A percentile compares a stretch with the other conserved stretches of the same genome.
Evolutionary conservation across 1,140 invertebrate species (phyloP).

Genomic region (Zaprionus capensis): DNA sequence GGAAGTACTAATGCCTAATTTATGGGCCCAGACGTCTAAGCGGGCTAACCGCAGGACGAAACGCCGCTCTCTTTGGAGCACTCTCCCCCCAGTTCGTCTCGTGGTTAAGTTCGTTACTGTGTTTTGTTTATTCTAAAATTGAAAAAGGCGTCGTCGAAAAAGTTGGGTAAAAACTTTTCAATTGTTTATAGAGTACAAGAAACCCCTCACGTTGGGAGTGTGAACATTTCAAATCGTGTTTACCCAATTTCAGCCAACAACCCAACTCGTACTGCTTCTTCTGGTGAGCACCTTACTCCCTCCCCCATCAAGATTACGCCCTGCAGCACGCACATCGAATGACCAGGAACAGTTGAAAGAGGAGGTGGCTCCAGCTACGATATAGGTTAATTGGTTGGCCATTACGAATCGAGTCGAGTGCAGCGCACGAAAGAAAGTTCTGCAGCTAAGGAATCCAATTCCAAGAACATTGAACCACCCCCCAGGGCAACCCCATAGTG

Average conservation of each 20-base stretch:
- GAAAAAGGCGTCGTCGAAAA: constrained; percentile 64
- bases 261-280: constrained; percentile 11
- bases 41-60: constrained; percentile 53
- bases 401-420: constrained; percentile 39
- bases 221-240: constrained; percentile 51
- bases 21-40: constrained; percentile 57
- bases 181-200: constrained; percentile 76
- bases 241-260: constrained; percentile 58
- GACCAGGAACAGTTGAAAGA: constrained; percentile 9
- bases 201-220: constrained; percentile 27
- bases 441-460: constrained; percentile 47
- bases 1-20: constrained; percentile 82
- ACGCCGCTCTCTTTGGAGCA: neutral
- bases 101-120: constrained; percentile 43
- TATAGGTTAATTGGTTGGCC: constrained; percentile 76
- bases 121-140: constrained; percentile 76
- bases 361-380: constrained; percentile 27
- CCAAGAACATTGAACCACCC: constrained; percentile 39
- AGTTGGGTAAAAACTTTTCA: constrained; percentile 75
- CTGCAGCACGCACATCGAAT: constrained; percentile 35
- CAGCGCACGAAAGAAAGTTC: constrained; percentile 48
- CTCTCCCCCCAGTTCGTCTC: constrained; percentile 5
- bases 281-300: neutral
- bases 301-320: constrained; percentile 22
- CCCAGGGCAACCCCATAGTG: neutral